A percentile compares a stretch with the other conserved stretches of the same genome.
These are phyloP conservation scores for Phoxinus dragarum DNA, from an alignment of 2,797 vertebrate genomes.

Conservation along the genomic window DNA sequence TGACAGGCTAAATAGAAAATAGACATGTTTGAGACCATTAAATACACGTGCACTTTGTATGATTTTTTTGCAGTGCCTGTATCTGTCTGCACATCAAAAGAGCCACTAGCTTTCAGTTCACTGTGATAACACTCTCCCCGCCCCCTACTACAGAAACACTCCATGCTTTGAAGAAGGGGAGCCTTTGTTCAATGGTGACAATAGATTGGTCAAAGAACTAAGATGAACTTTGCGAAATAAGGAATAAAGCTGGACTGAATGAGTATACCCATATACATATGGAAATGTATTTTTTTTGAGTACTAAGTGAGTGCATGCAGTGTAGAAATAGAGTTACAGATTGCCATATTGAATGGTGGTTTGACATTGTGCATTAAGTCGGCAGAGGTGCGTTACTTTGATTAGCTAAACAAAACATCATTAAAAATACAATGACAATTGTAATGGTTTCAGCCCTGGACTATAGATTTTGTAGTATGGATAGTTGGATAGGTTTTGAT, in stretches of 20 bases:
- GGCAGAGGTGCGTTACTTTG: neutral
- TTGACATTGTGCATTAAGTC: neutral
- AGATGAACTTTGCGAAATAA: conserved; percentile 17
- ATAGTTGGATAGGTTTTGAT: neutral
- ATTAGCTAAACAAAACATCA: neutral
- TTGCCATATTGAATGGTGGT: neutral
- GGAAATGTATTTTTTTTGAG: neutral
- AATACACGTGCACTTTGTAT: neutral
- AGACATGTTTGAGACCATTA: neutral
- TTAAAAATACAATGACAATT: neutral
- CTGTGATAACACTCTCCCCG: conserved; percentile 30
- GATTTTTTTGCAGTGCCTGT: neutral
- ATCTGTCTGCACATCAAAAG: conserved; percentile 29
- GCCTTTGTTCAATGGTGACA: conserved; percentile 27
- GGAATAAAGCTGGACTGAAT: conserved; percentile 6
- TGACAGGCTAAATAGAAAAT: neutral
- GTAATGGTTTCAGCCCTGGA: neutral
- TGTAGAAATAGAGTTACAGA: neutral
- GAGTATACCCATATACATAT: neutral
- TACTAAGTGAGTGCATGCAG: neutral
- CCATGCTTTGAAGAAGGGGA: conserved; percentile 25
- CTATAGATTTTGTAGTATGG: neutral
- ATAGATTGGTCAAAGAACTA: conserved; percentile 39
- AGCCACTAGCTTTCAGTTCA: conserved; percentile 13
- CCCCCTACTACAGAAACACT: conserved; percentile 32